These are phyloP conservation scores for Channallabes apus DNA, from an alignment of 2,797 vertebrate species.

Conservation along the genomic window DNA sequence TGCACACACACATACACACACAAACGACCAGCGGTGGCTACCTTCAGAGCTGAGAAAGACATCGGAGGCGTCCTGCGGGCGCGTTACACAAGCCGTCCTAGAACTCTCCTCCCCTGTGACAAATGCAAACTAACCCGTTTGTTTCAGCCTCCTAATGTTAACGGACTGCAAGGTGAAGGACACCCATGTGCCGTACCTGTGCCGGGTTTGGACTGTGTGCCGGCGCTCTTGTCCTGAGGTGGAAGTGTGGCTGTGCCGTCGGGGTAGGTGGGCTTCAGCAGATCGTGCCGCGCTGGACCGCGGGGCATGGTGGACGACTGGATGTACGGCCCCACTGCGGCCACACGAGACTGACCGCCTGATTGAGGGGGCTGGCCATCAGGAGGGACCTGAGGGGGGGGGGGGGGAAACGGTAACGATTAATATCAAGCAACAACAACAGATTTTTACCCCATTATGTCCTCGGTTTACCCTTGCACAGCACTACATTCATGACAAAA, in stretches of 20 bases:
- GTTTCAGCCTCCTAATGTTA: neutral
- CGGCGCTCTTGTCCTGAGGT: constrained; percentile 68
- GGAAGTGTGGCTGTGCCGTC: constrained; percentile 80
- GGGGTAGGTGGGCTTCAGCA: constrained; percentile 85
- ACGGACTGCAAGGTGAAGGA: neutral
- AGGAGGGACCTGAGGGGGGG: constrained; percentile 74
- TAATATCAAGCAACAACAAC: neutral
- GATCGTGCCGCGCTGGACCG: constrained; percentile 82
- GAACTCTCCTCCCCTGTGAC: constrained; percentile 60
- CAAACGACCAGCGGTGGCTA: constrained; percentile 51
- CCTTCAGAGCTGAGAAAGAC: constrained; percentile 75
- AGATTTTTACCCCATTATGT: neutral
- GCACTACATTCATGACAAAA: neutral
- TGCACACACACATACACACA: constrained; percentile 25
- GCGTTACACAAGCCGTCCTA: constrained; percentile 34
- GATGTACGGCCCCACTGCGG: constrained; percentile 95
- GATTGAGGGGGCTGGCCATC: constrained; percentile 82
- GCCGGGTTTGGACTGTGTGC: constrained; percentile 57
- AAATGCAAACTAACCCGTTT: constrained; percentile 12
- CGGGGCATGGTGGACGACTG: constrained; percentile 96
- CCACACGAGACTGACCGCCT: constrained; percentile 84
- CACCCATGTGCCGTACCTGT: constrained; percentile 60
- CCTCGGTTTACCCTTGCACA: neutral
- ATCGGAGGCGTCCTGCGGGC: constrained; percentile 52
- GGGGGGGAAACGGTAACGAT: neutral